phyloP scores from a whole-genome alignment of 2,113 vertebrate species.

The Gnathonemus echidnorhynchus region DNA sequence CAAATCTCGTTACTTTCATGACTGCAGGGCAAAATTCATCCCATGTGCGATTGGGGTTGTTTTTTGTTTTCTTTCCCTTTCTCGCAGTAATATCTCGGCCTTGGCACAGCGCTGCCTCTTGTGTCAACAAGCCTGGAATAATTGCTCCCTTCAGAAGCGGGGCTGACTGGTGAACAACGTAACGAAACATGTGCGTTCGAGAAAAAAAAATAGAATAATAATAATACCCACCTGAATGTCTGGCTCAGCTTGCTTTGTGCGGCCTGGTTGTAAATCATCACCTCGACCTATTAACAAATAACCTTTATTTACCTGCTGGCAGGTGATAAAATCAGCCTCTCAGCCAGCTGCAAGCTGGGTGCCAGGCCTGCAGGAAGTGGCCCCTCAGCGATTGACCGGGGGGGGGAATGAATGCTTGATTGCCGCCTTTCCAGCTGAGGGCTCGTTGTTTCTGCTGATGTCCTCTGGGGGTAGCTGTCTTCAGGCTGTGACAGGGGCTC shows the following conservation, averaged over 20 bases:
- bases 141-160: neutral
- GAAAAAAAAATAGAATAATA: neutral
- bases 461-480: neutral
- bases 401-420: neutral
- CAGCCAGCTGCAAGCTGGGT: neutral
- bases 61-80: neutral
- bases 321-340: neutral
- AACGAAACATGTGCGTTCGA: neutral
- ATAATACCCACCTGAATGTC: slow-evolving; percentile 8
- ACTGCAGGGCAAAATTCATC: neutral
- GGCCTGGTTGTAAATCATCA: neutral
- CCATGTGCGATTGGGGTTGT: neutral
- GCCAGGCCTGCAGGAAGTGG: neutral
- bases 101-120: neutral
- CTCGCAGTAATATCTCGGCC: neutral
- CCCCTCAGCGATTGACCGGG: neutral
- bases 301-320: slow-evolving; percentile 1
- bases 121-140: slow-evolving; percentile 15
- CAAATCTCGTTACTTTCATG: neutral
- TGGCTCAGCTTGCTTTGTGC: neutral
- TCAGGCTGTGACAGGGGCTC: neutral
- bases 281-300: slow-evolving; percentile 8
- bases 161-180: neutral
- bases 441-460: neutral
- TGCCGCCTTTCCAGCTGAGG: neutral